phyloP scores from a whole-genome alignment of 2,888 invertebrate genomes.

The Stenichneumon culpator region DNA sequence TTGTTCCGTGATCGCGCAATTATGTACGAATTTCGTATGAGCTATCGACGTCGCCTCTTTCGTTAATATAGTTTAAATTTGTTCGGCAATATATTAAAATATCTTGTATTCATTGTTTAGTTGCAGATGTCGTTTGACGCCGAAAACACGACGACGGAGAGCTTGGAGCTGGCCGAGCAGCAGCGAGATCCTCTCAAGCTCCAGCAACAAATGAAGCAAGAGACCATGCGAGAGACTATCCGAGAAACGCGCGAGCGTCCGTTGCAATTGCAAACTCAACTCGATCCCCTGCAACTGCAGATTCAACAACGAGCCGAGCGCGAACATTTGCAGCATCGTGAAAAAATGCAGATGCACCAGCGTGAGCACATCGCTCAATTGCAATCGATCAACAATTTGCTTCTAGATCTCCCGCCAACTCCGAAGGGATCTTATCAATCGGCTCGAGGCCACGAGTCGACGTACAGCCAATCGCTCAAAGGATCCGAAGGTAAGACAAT shows the following conservation, averaged over 20 bases:
- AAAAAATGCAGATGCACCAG: conserved; percentile 59
- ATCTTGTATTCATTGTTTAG: conserved; percentile 67
- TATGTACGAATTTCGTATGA: conserved; percentile 1
- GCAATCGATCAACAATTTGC: conserved; percentile 79
- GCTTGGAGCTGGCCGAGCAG: conserved; percentile 69
- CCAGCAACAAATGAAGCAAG: conserved; percentile 64
- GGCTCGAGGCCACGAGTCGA: conserved; percentile 67
- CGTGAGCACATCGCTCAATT: conserved; percentile 78
- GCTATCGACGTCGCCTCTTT: neutral
- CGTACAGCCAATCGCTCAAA: conserved; percentile 66
- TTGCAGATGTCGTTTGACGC: conserved; percentile 74
- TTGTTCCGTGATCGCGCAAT: conserved; percentile 26
- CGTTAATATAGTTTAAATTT: neutral
- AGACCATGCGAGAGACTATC: conserved; percentile 61
- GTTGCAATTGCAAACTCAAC: conserved; percentile 50
- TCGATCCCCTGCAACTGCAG: conserved; percentile 44
- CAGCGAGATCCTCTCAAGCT: conserved; percentile 70
- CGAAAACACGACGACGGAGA: conserved; percentile 73
- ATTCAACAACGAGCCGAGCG: conserved; percentile 47
- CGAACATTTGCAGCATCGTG: conserved; percentile 58
- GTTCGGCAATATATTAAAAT: neutral
- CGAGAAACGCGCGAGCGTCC: neutral
- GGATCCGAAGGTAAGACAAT: conserved; percentile 59
- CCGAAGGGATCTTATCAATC: conserved; percentile 66
- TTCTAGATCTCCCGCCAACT: conserved; percentile 77